Evolutionary conservation across 2,888 invertebrate species (phyloP), one percentile per base, ranked within the genome.

Genomic region (Lomographa bimaculata): DNA sequence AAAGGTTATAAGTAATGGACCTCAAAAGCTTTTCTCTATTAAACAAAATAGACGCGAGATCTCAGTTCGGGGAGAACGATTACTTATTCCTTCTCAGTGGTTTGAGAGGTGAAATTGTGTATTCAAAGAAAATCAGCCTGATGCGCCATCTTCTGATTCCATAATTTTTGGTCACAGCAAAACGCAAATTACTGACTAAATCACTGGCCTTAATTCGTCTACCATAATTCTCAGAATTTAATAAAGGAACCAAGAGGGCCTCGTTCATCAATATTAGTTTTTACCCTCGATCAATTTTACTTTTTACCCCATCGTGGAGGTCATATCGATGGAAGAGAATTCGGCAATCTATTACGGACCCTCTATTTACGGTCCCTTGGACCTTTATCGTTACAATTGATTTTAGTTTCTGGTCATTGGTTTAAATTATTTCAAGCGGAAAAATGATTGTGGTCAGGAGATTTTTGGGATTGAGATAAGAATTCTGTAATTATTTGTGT

Each of bases 251-350:
- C 24, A 37, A 27, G 9, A 23, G 27, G 18, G 8, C 23, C 24
- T 35, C 34, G 29, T 33, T 35, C 23, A 38, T 38, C 38, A 44
- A 30, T 44, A 38, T 39, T 39, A 38, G 44, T 44, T 44, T 43
- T 44, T 36, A 23, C 32, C 23, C 36, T n/a, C 23, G 21, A 43
- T 33, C 38, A 44, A 38, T 44, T 18, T 44, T 44, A 34, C 38
- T 44, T 37, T 42, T 37, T 26, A 11, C 34, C 29, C 34, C 10
- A 10, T 21, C 20, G 35, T 12, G 10, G 28, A 29, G 41, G 41
- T 30, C 26, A 40, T 17, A 30, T 32, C 30, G 32, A 37, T 32
- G 17, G 27, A 33, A 32, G 12, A 32, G 42, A 32, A 43, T 43
- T 36, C 9, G 20, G 27, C 27, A 27, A 43, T 42, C 25, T 42